phyloP scores from a whole-genome alignment of 2,113 vertebrate species.

The Apteryx mantelli region DNA sequence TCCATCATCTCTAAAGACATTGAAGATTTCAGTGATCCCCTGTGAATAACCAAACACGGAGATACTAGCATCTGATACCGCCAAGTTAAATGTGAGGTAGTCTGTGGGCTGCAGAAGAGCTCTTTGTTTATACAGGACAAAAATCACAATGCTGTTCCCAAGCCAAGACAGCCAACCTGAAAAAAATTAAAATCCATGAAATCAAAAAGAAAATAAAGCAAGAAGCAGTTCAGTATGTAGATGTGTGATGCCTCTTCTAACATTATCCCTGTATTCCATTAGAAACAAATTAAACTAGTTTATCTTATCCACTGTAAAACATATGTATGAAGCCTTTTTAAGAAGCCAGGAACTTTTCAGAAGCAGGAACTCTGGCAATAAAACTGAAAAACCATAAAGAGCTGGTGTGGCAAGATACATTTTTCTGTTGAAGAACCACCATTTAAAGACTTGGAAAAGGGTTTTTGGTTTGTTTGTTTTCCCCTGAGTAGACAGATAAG shows the following conservation, averaged over 20 bases:
- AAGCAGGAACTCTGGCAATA: not conserved
- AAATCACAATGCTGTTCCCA: slow-evolving; percentile 88
- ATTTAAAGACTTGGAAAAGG: not conserved
- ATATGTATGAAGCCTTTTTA: not conserved
- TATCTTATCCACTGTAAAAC: not conserved
- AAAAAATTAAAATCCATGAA: not conserved
- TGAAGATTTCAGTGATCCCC: slow-evolving; percentile 88
- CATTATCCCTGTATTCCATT: not conserved
- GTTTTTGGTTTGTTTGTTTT: not conserved
- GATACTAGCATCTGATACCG: slow-evolving; percentile 86
- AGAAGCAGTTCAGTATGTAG: not conserved
- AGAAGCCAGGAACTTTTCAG: not conserved
- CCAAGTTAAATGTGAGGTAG: slow-evolving; percentile 87
- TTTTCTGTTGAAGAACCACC: not conserved
- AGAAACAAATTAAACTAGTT: not conserved
- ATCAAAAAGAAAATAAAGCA: not conserved
- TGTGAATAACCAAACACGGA: slow-evolving; percentile 86
- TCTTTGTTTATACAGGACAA: slow-evolving; percentile 86
- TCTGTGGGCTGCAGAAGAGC: slow-evolving; percentile 83
- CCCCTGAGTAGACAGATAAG: not conserved
- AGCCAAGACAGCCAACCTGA: slow-evolving; percentile 90
- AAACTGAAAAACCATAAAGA: not conserved
- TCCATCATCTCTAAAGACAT: slow-evolving; percentile 84
- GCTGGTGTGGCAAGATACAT: not conserved
- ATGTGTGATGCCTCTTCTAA: not conserved